Base-by-base conservation (phyloP, 1,140 invertebrate genomes). In the Maconellicoccus hirsutus region DNA sequence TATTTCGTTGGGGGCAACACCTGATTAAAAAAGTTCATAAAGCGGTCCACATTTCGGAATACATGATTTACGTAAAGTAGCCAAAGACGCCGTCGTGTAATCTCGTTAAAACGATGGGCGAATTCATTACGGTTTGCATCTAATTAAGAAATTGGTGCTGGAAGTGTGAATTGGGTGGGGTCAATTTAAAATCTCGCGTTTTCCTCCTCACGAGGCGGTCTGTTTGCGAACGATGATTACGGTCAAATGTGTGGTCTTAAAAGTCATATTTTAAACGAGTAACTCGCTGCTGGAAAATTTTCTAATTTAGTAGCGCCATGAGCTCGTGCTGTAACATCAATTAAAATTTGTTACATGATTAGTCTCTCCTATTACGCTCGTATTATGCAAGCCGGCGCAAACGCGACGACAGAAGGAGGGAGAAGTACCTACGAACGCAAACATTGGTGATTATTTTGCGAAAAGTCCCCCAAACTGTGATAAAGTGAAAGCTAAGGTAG, bases 41-140 rank as follows among this genome's bases (percentile, higher is more conserved):
- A 33, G 12, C 29, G 29, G 12, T 52, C 42, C 42, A 52, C 12
- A 52, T 52, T 52, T 52, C 16, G 42, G 42, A 52, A 52, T 8
- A 52, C n/a, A 52, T 16, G 12, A 52, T 52, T 4, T 52, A 52
- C 42, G 12, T 38, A 38, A 38, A 38, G n/a, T n/a, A n/a, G n/a
- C n/a, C 29, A 3, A 12, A 33, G 29, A 33, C 4, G 29, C 42
- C n/a, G 42, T 8, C 42, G 42, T 16, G 42, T 52, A 52, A 52
- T 52, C 42, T 52, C n/a, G 42, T 52, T 52, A 19, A 52, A 14
- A 52, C n/a, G 42, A 16, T 8, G 42, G 42, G 42, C 10, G 42
- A 52, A 52, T 52, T 52, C 42, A 52, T 52, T 52, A 52, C n/a
- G n/a, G 42, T 52, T 52, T 16, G 42, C 42, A 52, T 52, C 42